Base-by-base conservation (phyloP, 1,140 invertebrate genomes). In the Idris sp. region DNA sequence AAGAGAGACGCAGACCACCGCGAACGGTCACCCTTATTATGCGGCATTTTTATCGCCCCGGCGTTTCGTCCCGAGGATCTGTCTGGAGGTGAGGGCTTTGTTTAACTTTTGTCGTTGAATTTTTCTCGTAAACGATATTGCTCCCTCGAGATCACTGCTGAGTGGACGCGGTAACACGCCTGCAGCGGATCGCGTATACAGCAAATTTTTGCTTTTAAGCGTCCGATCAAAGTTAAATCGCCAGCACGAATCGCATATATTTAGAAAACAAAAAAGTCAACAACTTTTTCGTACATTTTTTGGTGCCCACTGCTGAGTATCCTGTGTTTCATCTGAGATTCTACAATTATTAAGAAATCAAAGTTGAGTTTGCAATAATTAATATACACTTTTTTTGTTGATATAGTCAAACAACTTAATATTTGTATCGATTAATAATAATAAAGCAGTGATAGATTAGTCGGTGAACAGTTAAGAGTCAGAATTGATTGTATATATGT, bases 91-190 rank as follows among this genome's bases (percentile, higher is more conserved):
- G 54, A 71, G 73, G 68, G 81, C 81, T 85, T 82, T 85, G 80
- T 84, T 84, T 82, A 84, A 84, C 83, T 83, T 85, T 74, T 69
- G 79, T 79, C 82, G 80, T 79, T 77, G 73, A 85, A 84, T 83
- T 83, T 85, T 84, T 84, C 79, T 67, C 71, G 26, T 59, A 78
- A 77, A 79, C 82, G 80, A 81, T 83, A 85, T 84, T 83, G 80
- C 81, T 83, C 83, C 83, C 83, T 73, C 51, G 83, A 84, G 83
- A 84, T 80, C 62, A 40, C 61, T 61, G 62, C 33, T 16, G 75
- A 76, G 67, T 72, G 53, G 49, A 61, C 48, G 40, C n/a, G n/a
- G n/a, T 40, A 58, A 75, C 61, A 68, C 53, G 59, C 73, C 67
- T 53, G 54, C 28, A 56, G 58, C 62, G 31, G 25, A 16, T 65